Conservation (phyloP, 2,113 vertebrate genomes). For the Megaceryle torquata region DNA sequence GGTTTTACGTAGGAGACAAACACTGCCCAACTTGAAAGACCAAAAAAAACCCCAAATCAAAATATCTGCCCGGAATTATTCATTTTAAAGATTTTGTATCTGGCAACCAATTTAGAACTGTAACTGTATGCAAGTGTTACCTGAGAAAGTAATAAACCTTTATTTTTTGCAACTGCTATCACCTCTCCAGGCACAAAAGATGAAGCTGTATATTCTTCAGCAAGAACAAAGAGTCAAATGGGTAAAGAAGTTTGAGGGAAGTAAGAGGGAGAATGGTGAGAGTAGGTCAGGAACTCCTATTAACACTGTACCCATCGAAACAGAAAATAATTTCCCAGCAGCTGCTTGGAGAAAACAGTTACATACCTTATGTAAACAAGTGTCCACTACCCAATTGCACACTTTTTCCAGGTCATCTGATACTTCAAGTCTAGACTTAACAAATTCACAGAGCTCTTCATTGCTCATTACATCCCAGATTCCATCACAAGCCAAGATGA, state of each 20-base stretch:
- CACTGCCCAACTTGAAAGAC: background rate
- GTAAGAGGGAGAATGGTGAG: background rate
- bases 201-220: background rate
- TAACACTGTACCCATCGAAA: background rate
- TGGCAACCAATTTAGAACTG: background rate
- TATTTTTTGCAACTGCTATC: background rate
- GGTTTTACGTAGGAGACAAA: background rate
- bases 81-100: background rate
- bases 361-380: slow-evolving; percentile 98
- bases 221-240: background rate
- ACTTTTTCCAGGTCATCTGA: slow-evolving; percentile 95
- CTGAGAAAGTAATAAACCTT: background rate
- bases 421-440: slow-evolving; percentile 94
- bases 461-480: slow-evolving; percentile 99
- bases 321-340: background rate
- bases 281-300: background rate
- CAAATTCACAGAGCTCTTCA: slow-evolving; percentile 97
- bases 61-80: background rate
- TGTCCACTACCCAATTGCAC: slow-evolving; percentile 98
- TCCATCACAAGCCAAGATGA: slow-evolving; percentile 95
- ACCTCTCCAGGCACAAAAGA: background rate
- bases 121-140: background rate
- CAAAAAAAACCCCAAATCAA: background rate
- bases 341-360: slow-evolving; percentile 28
- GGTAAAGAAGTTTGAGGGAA: background rate